Base-by-base conservation (phyloP, 2,113 vertebrate genomes). In the Brienomyrus longianalis region DNA sequence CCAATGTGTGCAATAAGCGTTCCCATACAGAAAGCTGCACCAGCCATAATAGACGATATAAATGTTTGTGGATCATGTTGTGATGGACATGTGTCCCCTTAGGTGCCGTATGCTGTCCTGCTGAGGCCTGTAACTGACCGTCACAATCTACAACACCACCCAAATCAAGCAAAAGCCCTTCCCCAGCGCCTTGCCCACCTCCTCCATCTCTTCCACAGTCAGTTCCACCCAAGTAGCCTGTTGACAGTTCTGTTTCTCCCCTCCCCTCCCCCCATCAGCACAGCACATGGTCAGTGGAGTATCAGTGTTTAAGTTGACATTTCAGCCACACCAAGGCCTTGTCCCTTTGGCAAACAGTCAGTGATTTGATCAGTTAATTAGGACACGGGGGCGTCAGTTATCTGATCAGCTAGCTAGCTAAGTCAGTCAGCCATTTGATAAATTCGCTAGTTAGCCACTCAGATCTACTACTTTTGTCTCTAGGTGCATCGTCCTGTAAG, bases 91-190 rank as follows among this genome's bases (percentile, higher is more conserved):
- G 87, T 90, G 43, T 90, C 19, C 39, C 92, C 91, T 7, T 91
- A 96, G 95, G 94, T 94, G 92, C 91, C 92, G 92, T 88, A 23
- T 91, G 66, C 89, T 92, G 92, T 92, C 48, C 35, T 39, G 91
- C 91, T 93, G 93, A 19, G 74, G 92, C 88, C 59, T 88, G 93
- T 77, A 92, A 89, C 54, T 88, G 93, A 90, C 88, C 89, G 89
- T 89, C 70, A 88, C 50, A 3, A 83, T 86, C 85, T 39, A 86
- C 62, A 48, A 86, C 62, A 66, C n/a, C 62, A 70, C 43, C 2
- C 27, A 84, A 48, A 17, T 66, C 84, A 27, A 90, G 45, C 52
- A 13, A 13, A 11, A 51, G 10, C 4, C 11, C 23, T 19, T 8
- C n/a, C 47, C 48, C 31, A 62, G 47, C 19, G n/a, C 77, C 52